phyloP scores from a whole-genome alignment of 2,888 invertebrate species.

The Drosophila mettleri region DNA sequence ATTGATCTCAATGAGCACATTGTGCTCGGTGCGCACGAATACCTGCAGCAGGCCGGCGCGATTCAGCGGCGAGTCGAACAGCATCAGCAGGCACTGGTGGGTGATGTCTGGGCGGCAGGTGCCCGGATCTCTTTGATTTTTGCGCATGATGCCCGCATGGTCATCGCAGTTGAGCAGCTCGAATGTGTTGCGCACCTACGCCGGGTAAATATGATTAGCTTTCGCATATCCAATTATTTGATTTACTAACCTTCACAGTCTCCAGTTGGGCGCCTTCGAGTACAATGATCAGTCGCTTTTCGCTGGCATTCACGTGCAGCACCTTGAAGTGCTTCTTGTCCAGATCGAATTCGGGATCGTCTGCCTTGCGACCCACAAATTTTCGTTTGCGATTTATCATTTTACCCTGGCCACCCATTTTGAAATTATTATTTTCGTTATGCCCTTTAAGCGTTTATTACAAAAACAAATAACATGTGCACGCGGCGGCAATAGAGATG shows the following conservation, averaged over 20 bases:
- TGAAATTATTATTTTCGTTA: neutral
- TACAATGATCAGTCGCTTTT: conserved; percentile 96
- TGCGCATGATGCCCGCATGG: conserved; percentile 93
- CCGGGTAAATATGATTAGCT: no score
- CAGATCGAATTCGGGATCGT: conserved; percentile 92
- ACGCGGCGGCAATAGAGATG: conserved; percentile 41
- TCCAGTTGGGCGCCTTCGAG: conserved; percentile 97
- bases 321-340: conserved; percentile 91
- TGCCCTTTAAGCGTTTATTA: conserved; percentile 7
- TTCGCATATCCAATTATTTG: neutral
- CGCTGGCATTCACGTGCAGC: conserved; percentile 92
- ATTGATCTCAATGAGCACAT: conserved; percentile 97
- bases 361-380: conserved; percentile 84
- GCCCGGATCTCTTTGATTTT: conserved; percentile 94
- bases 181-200: conserved; percentile 93
- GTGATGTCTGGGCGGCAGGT: conserved; percentile 98
- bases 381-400: conserved; percentile 82
- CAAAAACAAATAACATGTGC: conserved; percentile 53
- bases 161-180: conserved; percentile 98
- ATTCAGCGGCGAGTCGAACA: conserved; percentile 98
- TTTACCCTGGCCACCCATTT: conserved; percentile 82
- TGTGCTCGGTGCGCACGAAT: conserved; percentile 95
- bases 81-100: conserved; percentile 98
- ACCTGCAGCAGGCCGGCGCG: conserved; percentile 98
- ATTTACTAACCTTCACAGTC: conserved; percentile 92